Base-by-base conservation (phyloP, 2,113 vertebrate species). In the Cervus canadensis region DNA sequence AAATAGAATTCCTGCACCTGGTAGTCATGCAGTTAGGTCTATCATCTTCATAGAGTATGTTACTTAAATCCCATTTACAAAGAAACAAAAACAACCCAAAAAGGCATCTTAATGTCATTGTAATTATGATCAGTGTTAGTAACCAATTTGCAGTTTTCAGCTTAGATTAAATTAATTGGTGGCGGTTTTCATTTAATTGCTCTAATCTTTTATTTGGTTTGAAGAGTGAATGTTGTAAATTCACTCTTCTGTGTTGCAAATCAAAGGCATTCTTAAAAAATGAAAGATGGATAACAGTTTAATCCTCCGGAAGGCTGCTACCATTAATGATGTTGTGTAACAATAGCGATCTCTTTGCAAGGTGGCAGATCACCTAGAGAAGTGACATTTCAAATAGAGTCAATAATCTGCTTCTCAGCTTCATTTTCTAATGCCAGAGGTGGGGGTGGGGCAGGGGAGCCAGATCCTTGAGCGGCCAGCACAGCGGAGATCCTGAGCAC, bases 1-100 rank as follows among this genome's bases (percentile, higher is more conserved):
- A 99, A 99, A 98, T 91, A 97, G 97, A 98, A 98, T 96, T 92
- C 71, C n/a, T 98, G 99, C 99, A 99, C 99, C 99, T 99, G 99
- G 99, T 93, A 95, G 94, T 97, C 98, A 87, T 0, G 14, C 98
- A 92, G 98, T 88, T 97, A 91, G 83, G 97, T 95, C 89, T 64
- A 79, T 94, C 97, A 90, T 98, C 98, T 97, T 98, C 2, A 0
- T 59, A 92, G 98, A 96, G 64, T 60, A 89, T 3, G 52, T 97
- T 93, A 94, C 98, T 98, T 98, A 98, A 98, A 98, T 98, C 97
- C 98, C 95, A 98, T 98, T 98, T 98, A 89, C 90, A 98, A 97
- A 97, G 96, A 98, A 98, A 98, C 82, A 98, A 98, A 98, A 98
- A 81, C 96, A 98, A 98, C 89, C 96, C 88, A 74, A 86, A 97